Evolutionary conservation across 2,113 vertebrate species (phyloP).

Genomic region (Phyllostomus hastatus): DNA sequence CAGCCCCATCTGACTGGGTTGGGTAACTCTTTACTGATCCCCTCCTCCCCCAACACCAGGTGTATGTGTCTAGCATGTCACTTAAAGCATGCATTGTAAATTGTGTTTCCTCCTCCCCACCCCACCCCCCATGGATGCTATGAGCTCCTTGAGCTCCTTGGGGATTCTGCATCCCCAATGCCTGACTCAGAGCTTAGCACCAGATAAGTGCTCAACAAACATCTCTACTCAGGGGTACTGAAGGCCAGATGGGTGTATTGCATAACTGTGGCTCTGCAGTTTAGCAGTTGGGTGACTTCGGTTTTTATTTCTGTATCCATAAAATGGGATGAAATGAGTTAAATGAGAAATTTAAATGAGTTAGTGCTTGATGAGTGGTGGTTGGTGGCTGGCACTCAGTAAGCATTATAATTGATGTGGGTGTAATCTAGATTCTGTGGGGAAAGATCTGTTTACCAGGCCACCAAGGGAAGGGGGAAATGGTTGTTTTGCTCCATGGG

Average conservation of each 20-base stretch:
- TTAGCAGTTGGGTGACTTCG: neutral
- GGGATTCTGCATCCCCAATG: neutral
- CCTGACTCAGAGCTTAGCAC: neutral
- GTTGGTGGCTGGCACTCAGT: neutral
- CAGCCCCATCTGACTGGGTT: neutral
- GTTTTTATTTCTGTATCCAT: neutral
- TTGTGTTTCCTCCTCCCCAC: neutral
- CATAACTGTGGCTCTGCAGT: neutral
- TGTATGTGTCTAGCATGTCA: neutral
- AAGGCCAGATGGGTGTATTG: neutral
- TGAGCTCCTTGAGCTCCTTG: neutral
- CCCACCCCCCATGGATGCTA: neutral
- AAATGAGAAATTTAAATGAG: neutral
- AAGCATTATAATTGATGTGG: neutral
- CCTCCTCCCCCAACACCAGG: too few species aligned
- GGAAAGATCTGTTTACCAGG: neutral
- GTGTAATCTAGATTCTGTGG: neutral
- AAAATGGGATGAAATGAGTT: neutral
- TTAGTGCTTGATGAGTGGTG: neutral
- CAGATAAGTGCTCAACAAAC: neutral
- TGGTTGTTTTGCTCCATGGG: neutral
- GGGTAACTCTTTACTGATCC: rapidly evolving
- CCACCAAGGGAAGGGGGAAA: neutral
- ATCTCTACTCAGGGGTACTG: neutral
- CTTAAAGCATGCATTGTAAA: neutral